Conservation (phyloP, 2,888 invertebrate genomes). For the Boloria selene region DNA sequence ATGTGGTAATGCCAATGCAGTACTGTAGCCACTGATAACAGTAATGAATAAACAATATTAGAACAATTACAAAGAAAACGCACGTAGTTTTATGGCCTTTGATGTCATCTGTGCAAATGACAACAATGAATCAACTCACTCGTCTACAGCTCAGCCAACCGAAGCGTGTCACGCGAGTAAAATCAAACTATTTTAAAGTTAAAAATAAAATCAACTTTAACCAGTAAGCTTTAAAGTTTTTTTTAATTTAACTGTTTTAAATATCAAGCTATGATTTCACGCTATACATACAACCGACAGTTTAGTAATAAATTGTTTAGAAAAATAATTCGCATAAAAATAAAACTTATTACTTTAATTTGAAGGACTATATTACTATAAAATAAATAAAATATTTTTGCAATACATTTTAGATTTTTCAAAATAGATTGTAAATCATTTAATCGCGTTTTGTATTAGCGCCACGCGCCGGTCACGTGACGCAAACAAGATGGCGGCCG, state of each 20-base stretch:
- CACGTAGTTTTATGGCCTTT: constrained; percentile 26
- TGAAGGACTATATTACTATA: constrained; percentile 1
- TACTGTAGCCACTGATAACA: neutral
- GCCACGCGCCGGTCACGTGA: constrained; percentile 46
- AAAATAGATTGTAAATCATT: constrained; percentile 40
- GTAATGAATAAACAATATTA: constrained; percentile 8
- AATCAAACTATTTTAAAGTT: constrained; percentile 19
- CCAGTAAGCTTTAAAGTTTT: neutral
- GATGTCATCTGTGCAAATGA: constrained; percentile 39
- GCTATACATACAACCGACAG: neutral
- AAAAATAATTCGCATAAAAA: neutral
- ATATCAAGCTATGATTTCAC: neutral
- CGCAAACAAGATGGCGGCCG: constrained; percentile 46
- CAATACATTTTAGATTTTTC: constrained; percentile 6
- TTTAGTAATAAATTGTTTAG: neutral
- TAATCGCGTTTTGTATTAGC: constrained; percentile 43
- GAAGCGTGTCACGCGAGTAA: constrained; percentile 27
- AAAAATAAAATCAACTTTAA: constrained; percentile 7
- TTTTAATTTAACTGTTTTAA: constrained; percentile 2
- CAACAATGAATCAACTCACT: constrained; percentile 41
- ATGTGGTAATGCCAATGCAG: too few species aligned
- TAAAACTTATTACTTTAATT: neutral
- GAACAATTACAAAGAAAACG: constrained; percentile 25
- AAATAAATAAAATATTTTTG: neutral
- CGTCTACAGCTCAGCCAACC: constrained; percentile 37